These are phyloP conservation scores for Scylla paramamosain DNA, from an alignment of 1,140 invertebrate species.

Conservation along the genomic window DNA sequence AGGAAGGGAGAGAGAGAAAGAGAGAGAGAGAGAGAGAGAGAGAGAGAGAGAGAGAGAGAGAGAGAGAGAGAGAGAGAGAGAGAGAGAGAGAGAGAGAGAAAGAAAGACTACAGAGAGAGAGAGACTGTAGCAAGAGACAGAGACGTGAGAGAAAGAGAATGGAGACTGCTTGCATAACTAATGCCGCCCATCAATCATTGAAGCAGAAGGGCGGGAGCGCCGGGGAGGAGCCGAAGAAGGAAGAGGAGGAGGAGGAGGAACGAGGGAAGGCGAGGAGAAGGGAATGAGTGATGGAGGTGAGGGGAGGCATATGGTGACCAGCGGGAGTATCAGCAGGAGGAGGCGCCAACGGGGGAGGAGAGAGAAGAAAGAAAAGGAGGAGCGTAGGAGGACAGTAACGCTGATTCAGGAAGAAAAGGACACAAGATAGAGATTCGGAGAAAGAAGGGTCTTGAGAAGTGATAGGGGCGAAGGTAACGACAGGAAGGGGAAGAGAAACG, in stretches of 20 bases:
- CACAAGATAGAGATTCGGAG: not conserved
- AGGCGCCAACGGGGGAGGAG: too few relatives aligned
- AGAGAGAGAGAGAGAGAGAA: not conserved
- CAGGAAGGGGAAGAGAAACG: not conserved
- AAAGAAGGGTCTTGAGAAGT: not conserved
- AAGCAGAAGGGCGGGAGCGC: not conserved
- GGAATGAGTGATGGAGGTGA: too few relatives aligned
- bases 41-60: too few relatives aligned
- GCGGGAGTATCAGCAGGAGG: too few relatives aligned
- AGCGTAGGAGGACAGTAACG: not conserved
- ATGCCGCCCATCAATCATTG: not conserved
- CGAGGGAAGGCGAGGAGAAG: too few relatives aligned
- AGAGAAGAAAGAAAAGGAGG: too few relatives aligned
- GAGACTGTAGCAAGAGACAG: not conserved
- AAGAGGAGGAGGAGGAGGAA: too few relatives aligned
- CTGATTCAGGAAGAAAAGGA: not conserved
- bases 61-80: too few relatives aligned
- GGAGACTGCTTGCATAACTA: not conserved
- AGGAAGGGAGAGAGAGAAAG: too few relatives aligned
- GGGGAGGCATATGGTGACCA: too few relatives aligned
- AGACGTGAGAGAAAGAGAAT: not conserved
- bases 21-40: too few relatives aligned
- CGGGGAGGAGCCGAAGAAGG: not conserved
- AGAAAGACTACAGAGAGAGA: not conserved
- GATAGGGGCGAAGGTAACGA: not conserved